These are phyloP conservation scores for Zaprionus lachaisei DNA, from an alignment of 1,140 invertebrate genomes.

Conservation along the genomic window DNA sequence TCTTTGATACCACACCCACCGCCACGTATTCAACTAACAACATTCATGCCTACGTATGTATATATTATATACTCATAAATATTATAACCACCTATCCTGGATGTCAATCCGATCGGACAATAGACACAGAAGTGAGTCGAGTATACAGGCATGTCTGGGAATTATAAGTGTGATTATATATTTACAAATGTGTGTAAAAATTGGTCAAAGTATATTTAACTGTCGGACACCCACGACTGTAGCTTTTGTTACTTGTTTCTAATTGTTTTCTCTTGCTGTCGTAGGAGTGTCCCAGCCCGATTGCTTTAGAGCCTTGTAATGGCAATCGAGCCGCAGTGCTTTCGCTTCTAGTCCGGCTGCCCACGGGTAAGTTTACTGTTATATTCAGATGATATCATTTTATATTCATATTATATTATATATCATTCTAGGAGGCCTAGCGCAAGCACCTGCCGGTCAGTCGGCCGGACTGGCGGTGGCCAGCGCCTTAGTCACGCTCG, in stretches of 20 bases:
- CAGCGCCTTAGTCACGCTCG: conserved; percentile 93
- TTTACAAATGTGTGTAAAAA: no score
- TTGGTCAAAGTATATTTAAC: no score
- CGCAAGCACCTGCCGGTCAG: conserved; percentile 92
- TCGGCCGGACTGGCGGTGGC: conserved; percentile 93
- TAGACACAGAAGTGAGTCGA: no score
- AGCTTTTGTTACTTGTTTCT: not conserved
- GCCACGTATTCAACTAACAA: no score
- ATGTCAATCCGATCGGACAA: no score
- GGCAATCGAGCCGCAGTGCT: conserved; percentile 96
- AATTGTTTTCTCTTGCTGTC: conserved; percentile 5
- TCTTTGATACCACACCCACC: no score
- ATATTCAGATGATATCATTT: not conserved
- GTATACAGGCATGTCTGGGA: no score
- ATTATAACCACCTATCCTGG: no score
- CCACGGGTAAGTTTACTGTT: conserved; percentile 87
- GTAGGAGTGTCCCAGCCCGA: conserved; percentile 93
- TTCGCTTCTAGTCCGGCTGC: conserved; percentile 94
- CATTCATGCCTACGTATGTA: no score
- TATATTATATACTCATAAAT: no score
- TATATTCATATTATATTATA: conserved; percentile 2
- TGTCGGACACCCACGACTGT: not conserved
- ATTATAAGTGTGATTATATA: no score
- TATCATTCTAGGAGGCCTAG: conserved; percentile 70
- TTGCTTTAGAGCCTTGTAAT: conserved; percentile 96